Base-by-base conservation (phyloP, 2,888 invertebrate genomes). In the Drosophila nigritarsus region DNA sequence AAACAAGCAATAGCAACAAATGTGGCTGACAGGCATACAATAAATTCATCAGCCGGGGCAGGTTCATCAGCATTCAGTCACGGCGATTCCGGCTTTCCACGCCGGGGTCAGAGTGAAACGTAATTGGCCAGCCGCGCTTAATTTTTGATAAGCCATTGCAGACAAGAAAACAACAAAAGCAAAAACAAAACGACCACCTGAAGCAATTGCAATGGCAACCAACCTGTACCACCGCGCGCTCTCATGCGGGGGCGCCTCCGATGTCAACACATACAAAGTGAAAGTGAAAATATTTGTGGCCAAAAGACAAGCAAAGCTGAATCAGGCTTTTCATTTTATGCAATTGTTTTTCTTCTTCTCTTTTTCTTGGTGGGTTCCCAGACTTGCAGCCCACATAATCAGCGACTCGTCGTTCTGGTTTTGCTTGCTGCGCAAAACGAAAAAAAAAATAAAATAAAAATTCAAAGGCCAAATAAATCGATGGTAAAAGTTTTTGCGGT, bases 71-170 rank as follows among this genome's bases (percentile, higher is more conserved):
- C 54, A 45, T 62, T 53, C 56, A 78, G 82, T 83, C 86, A 84
- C 90, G 88, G 55, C 36, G 24, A 40, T 67, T 72, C 62, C 68
- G 69, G 78, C 89, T 82, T 84, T 87, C 87, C 78, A 74, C 66
- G 65, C 70, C 67, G 80, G 69, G 87, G 87, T 87, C 90, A 90
- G 75, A 87, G 90, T 79, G 78, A 91, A 87, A 89, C 81, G 82
- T 87, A 90, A 90, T 90, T 89, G 90, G 88, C 89, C 88, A 76
- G 74, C 76, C 73, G 87, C 79, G 85, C 78, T 83, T 79, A 84
- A 84, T 84, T 87, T 82, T 87, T 80, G 80, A 87, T 89, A 85
- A 80, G 74, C 56, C 75, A 56, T 62, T 63, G 53, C 72, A 75
- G 65, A 38, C 60, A 73, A 62, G 45, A 36, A 36, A 9, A n/a